Evolutionary conservation across 2,797 vertebrate species (phyloP).

Genomic region (Rhodeus uyekii): DNA sequence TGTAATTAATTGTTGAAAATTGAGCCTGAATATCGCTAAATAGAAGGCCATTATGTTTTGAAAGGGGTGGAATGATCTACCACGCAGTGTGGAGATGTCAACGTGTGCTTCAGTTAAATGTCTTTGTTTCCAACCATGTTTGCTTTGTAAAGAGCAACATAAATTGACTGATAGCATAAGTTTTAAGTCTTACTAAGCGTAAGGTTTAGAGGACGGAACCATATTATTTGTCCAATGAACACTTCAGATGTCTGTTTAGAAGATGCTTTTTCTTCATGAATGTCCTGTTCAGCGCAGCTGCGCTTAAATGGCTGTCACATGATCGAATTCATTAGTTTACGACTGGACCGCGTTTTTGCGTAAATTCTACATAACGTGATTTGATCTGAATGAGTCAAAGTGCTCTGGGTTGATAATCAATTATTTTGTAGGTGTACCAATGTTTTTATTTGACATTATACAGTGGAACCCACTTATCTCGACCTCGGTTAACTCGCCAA

Average conservation of each 20-base stretch:
- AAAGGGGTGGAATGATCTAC: slow-evolving; percentile 99
- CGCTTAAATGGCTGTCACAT: background rate
- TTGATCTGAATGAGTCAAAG: background rate
- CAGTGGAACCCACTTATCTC: too few species aligned
- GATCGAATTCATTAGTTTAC: background rate
- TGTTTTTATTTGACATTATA: too few species aligned
- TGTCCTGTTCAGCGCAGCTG: background rate
- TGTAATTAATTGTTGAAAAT: slow-evolving; percentile 99
- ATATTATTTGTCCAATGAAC: background rate
- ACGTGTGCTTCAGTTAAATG: slow-evolving; percentile 99
- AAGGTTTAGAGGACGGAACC: background rate
- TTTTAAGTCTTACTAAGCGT: slow-evolving; percentile 21
- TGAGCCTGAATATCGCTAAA: slow-evolving; percentile 99
- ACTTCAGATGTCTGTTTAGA: background rate
- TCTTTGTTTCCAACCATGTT: slow-evolving; percentile 99
- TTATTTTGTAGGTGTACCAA: background rate
- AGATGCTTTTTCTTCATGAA: background rate
- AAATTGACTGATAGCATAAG: slow-evolving; percentile 94
- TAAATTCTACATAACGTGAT: background rate
- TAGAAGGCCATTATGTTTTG: slow-evolving; percentile 99
- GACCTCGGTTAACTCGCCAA: too few species aligned
- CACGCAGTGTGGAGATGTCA: slow-evolving; percentile 98
- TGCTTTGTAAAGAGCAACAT: slow-evolving; percentile 99
- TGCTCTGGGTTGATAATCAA: background rate
- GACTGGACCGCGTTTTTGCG: background rate